A percentile compares a stretch with the other conserved stretches of the same genome.
Evolutionary conservation across 2,888 invertebrate genomes (phyloP).

Genomic region (Drosophila atripex): DNA sequence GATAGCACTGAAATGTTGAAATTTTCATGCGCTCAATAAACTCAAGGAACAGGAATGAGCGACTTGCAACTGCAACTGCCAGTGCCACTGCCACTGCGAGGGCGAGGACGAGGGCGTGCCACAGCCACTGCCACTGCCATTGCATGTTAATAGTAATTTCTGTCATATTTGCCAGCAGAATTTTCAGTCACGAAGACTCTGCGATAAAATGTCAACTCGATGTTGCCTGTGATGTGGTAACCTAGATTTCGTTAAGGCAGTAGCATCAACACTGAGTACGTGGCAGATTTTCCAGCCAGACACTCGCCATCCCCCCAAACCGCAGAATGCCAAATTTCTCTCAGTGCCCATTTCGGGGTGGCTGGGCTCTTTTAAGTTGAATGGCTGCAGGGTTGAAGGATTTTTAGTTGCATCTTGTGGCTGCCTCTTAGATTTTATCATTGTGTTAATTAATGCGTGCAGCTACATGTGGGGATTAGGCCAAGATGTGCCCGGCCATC

Average conservation of each 20-base stretch:
- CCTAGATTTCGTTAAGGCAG: slow-evolving; percentile 47
- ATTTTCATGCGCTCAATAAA: slow-evolving; percentile 64
- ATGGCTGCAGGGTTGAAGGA: slow-evolving; percentile 38
- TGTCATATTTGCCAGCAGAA: slow-evolving; percentile 56
- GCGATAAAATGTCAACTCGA: slow-evolving; percentile 69
- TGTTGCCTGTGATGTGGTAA: slow-evolving; percentile 58
- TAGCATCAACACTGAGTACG: slow-evolving; percentile 35
- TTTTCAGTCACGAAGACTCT: slow-evolving; percentile 38
- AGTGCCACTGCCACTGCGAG: not conserved
- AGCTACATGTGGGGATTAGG: slow-evolving; percentile 55
- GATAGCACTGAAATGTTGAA: slow-evolving; percentile 30
- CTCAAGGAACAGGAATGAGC: slow-evolving; percentile 23
- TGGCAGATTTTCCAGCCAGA: slow-evolving; percentile 24
- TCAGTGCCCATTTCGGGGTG: slow-evolving; percentile 13
- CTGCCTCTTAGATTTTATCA: slow-evolving; percentile 29
- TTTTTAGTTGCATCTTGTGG: slow-evolving; percentile 65
- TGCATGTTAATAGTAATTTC: slow-evolving; percentile 66
- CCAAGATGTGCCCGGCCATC: slow-evolving; percentile 51
- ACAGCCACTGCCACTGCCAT: slow-evolving; percentile 17
- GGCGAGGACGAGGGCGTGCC: not conserved
- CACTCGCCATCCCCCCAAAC: not conserved
- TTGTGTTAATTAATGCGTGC: slow-evolving; percentile 70
- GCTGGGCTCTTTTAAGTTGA: slow-evolving; percentile 40
- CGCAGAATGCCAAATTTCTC: slow-evolving; percentile 12
- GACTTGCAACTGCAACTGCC: not conserved